These are phyloP conservation scores for Lordiphosa stackelbergi DNA, from an alignment of 1,140 invertebrate species.

Conservation along the genomic window DNA sequence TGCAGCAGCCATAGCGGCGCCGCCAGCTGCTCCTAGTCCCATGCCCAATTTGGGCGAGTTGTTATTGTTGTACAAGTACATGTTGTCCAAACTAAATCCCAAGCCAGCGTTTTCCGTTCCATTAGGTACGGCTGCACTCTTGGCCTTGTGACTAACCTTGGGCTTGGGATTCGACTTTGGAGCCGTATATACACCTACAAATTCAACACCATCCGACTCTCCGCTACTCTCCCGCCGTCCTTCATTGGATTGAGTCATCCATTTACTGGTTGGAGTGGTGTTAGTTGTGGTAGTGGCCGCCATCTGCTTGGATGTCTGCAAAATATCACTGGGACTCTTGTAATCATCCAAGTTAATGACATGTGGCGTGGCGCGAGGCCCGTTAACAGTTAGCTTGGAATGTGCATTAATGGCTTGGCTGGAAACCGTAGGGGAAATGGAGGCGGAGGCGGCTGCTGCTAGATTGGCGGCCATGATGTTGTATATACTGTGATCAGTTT, in stretches of 20 bases:
- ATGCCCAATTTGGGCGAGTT: conserved; percentile 10
- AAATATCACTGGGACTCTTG: conserved; percentile 59
- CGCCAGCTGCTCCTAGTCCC: conserved; percentile 6
- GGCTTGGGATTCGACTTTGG: conserved; percentile 9
- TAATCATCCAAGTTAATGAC: conserved; percentile 71
- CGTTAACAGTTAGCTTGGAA: conserved; percentile 36
- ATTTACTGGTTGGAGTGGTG: conserved; percentile 1
- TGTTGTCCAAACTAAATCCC: conserved; percentile 44
- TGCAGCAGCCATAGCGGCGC: neutral
- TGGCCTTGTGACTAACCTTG: conserved; percentile 41
- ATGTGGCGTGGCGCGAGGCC: conserved; percentile 36
- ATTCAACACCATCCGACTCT: conserved; percentile 71
- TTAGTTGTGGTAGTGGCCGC: conserved; percentile 40
- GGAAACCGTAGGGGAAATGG: neutral
- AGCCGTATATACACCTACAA: conserved; percentile 64
- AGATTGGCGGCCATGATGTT: conserved; percentile 42
- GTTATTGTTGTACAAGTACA: conserved; percentile 51
- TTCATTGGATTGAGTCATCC: conserved; percentile 1
- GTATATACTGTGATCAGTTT: conserved; percentile 54
- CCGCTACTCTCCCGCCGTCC: conserved; percentile 61
- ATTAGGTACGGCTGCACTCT: conserved; percentile 11
- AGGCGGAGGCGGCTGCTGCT: conserved; percentile 10
- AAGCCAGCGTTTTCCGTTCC: conserved; percentile 19
- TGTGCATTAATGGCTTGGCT: conserved; percentile 32
- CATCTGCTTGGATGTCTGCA: conserved; percentile 67